Percentiles rank a stretch among this genome's conserved stretches.
Conservation (phyloP, 2,113 vertebrate species). For the Cygnus buccinator region DNA sequence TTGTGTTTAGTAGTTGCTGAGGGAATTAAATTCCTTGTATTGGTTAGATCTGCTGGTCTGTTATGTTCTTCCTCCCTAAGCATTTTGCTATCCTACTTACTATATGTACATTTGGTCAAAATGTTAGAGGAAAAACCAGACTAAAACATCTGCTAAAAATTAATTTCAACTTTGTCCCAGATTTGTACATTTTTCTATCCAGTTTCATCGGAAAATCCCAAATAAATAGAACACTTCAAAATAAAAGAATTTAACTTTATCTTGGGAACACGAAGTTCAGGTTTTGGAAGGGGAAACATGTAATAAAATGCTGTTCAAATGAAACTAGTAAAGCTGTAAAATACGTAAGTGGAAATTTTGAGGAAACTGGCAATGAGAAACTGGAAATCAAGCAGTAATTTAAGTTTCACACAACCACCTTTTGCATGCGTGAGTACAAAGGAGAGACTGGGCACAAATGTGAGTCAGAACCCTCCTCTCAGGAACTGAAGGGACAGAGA, state of each 20-base stretch:
- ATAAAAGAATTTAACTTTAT: conserved; percentile 81
- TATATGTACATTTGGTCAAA: background rate
- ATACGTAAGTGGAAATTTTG: conserved; percentile 94
- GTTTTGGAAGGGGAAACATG: conserved; percentile 79
- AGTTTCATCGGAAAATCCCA: conserved; percentile 74
- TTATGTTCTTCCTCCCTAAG: background rate
- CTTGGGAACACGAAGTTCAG: conserved; percentile 84
- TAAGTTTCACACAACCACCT: conserved; percentile 84
- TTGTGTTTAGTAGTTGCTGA: background rate
- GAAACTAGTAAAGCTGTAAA: conserved; percentile 83
- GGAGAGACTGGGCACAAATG: conserved; percentile 78
- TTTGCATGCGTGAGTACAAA: conserved; percentile 91
- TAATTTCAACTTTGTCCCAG: conserved; percentile 52
- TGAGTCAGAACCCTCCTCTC: conserved; percentile 86
- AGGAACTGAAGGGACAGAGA: conserved; percentile 91
- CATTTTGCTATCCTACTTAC: background rate
- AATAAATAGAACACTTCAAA: conserved; percentile 65
- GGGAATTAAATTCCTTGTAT: background rate
- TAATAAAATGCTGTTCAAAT: conserved; percentile 74
- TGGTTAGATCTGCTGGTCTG: background rate
- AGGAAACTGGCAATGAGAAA: conserved; percentile 91
- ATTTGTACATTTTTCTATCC: conserved; percentile 50
- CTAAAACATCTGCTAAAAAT: conserved; percentile 62
- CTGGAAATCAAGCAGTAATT: conserved; percentile 88
- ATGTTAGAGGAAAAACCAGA: conserved; percentile 13